Conservation (phyloP, 2,113 vertebrate genomes). For the Hiodon tergisus region DNA sequence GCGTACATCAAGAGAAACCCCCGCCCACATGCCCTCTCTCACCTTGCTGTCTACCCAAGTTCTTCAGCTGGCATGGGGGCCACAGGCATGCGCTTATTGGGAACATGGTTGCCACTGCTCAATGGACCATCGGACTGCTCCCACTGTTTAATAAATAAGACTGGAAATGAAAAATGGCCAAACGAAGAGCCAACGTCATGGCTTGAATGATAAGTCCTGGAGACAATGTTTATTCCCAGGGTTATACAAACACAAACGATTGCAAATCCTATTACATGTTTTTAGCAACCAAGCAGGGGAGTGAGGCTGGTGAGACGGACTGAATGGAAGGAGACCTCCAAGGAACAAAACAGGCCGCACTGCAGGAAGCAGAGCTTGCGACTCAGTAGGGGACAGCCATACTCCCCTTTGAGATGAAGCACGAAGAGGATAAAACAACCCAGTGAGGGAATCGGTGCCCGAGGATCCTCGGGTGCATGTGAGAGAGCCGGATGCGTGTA, state of each 20-base stretch:
- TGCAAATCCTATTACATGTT: slow-evolving; percentile 39
- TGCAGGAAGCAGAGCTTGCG: slow-evolving; percentile 51
- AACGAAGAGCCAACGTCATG: background rate
- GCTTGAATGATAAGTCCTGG: slow-evolving; percentile 26
- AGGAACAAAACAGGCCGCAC: slow-evolving; percentile 50
- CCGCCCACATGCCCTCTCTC: slow-evolving; percentile 3
- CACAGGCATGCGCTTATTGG: background rate
- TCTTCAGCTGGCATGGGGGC: background rate
- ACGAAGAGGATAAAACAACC: slow-evolving; percentile 55
- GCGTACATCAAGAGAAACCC: slow-evolving; percentile 35
- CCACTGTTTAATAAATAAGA: background rate
- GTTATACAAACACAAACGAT: slow-evolving; percentile 42
- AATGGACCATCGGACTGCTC: background rate
- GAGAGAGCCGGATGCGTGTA: slow-evolving; percentile 25
- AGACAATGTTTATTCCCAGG: slow-evolving; percentile 27
- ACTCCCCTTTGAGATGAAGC: slow-evolving; percentile 59
- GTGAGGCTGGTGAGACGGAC: slow-evolving; percentile 33
- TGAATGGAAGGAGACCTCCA: slow-evolving; percentile 56
- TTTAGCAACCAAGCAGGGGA: slow-evolving; percentile 31
- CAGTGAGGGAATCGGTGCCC: slow-evolving; percentile 58
- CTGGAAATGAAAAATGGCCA: background rate
- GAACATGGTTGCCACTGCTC: background rate
- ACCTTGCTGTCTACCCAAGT: background rate
- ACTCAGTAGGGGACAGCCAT: slow-evolving; percentile 58
- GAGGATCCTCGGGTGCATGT: slow-evolving; percentile 34